Evolutionary conservation across 2,797 vertebrate species (phyloP).

Genomic region (Dermochelys coriacea): DNA sequence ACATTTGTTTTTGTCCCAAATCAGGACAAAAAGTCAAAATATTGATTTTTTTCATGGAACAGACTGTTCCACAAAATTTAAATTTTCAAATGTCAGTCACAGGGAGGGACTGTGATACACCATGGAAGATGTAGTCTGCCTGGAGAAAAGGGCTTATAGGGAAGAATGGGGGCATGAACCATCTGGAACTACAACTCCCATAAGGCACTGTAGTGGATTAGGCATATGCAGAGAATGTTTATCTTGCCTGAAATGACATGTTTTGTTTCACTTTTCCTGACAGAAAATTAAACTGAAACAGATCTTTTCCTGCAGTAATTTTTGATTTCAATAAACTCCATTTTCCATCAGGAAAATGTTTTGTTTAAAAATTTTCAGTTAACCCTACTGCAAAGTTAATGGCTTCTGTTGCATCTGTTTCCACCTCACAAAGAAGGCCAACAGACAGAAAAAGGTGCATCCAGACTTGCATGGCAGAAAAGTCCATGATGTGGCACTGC

Average conservation of each 20-base stretch:
- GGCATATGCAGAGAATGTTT: background rate
- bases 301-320: background rate
- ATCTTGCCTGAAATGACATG: background rate
- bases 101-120: background rate
- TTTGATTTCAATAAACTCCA: background rate
- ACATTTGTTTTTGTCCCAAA: background rate
- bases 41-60: background rate
- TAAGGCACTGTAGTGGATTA: background rate
- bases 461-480: background rate
- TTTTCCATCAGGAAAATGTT: background rate
- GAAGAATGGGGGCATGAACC: background rate
- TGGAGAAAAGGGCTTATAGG: background rate
- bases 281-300: background rate
- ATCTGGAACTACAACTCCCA: background rate
- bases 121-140: background rate
- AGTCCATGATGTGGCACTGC: background rate
- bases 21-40: background rate
- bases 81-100: background rate
- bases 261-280: background rate
- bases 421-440: background rate
- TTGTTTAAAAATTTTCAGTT: background rate
- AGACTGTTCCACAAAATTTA: background rate
- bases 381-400: background rate
- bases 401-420: background rate
- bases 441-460: background rate